phyloP scores from a whole-genome alignment of 2,888 invertebrate species.

The Agonopterix heracliana region DNA sequence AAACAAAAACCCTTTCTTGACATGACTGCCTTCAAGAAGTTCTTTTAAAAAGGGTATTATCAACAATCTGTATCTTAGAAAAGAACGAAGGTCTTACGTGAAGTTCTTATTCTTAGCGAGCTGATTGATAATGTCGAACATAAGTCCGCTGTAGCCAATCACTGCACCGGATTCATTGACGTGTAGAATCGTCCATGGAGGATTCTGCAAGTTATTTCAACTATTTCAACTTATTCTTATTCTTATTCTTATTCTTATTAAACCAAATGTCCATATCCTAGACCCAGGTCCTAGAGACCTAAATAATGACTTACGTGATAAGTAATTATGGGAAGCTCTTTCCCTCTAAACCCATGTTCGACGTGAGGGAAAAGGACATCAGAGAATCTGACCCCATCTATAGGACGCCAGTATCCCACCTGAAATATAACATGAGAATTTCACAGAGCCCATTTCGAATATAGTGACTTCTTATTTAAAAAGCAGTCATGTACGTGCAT shows the following conservation, averaged over 20 bases:
- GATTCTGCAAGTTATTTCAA: slow-evolving; percentile 78
- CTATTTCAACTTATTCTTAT: too few species aligned
- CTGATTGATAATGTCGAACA: slow-evolving; percentile 87
- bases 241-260: background rate
- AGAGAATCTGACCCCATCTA: slow-evolving; percentile 78
- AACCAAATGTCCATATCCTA: too few species aligned
- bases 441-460: too few species aligned
- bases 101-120: slow-evolving; percentile 87
- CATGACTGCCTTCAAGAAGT: too few species aligned
- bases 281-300: too few species aligned
- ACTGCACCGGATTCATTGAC: slow-evolving; percentile 76
- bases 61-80: background rate
- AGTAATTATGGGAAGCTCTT: slow-evolving; percentile 82
- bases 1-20: too few species aligned
- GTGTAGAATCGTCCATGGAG: slow-evolving; percentile 89
- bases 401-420: slow-evolving; percentile 85
- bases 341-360: slow-evolving; percentile 85
- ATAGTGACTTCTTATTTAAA: too few species aligned
- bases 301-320: slow-evolving; percentile 90
- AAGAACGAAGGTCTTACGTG: slow-evolving; percentile 71
- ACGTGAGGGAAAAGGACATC: slow-evolving; percentile 89
- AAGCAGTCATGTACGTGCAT: too few species aligned
- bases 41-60: too few species aligned
- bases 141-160: slow-evolving; percentile 80
- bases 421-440: slow-evolving; percentile 23